These are phyloP conservation scores for Orthosia cruda DNA, from an alignment of 2,888 invertebrate genomes.

Conservation along the genomic window DNA sequence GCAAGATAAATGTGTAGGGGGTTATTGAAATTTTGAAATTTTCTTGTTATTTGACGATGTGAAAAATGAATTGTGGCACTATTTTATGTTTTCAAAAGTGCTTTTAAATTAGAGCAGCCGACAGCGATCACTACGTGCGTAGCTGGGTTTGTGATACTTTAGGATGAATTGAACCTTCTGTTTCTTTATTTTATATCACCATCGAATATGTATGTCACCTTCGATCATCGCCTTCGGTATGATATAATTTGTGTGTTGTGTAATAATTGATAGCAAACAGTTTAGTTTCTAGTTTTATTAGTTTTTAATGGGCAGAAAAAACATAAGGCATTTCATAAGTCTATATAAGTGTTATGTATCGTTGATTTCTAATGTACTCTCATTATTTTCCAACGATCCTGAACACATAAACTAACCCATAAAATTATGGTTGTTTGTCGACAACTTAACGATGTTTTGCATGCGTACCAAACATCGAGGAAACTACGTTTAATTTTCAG, in stretches of 20 bases:
- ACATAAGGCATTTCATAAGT: neutral
- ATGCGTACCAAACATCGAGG: slow-evolving; percentile 6
- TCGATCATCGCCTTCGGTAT: slow-evolving; percentile 30
- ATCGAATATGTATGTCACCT: slow-evolving; percentile 47
- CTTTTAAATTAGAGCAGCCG: no score
- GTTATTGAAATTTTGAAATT: no score
- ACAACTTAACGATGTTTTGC: slow-evolving; percentile 50
- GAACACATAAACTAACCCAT: slow-evolving; percentile 34
- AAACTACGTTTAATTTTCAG: neutral
- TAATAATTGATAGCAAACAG: slow-evolving; percentile 12
- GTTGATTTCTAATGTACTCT: neutral
- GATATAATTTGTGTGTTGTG: slow-evolving; percentile 30
- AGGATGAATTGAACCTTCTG: slow-evolving; percentile 24
- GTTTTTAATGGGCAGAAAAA: slow-evolving; percentile 2
- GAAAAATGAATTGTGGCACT: no score
- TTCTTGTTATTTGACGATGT: no score
- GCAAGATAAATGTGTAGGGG: no score
- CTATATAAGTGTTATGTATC: no score
- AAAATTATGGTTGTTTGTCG: slow-evolving; percentile 47
- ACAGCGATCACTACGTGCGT: no score
- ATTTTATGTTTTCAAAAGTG: no score
- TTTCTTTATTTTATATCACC: neutral
- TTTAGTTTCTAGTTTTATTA: neutral
- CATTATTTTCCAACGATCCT: slow-evolving; percentile 27
- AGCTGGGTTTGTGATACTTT: no score